Evolutionary conservation across 2,888 invertebrate genomes (phyloP).

Genomic region (Tuberolachnus salignus): DNA sequence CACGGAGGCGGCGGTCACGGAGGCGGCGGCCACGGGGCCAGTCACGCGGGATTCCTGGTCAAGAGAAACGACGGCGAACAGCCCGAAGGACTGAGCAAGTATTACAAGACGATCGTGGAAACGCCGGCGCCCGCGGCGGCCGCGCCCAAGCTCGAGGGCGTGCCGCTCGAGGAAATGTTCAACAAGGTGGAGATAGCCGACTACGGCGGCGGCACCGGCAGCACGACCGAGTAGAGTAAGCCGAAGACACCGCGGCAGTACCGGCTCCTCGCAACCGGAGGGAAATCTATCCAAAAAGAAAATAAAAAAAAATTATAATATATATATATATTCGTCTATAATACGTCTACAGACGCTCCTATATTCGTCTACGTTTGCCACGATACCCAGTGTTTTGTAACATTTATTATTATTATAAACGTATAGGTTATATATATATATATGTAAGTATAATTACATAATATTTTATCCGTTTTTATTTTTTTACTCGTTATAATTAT

Average conservation of each 20-base stretch:
- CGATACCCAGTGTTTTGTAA: conserved; percentile 41
- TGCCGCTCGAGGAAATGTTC: conserved; percentile 56
- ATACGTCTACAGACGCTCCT: conserved; percentile 2
- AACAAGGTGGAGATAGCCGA: conserved; percentile 57
- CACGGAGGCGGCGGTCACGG: conserved; percentile 38
- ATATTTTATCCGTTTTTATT: neutral
- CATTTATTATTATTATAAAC: conserved; percentile 4
- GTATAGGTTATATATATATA: neutral
- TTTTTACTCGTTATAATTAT: neutral
- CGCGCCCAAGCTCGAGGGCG: conserved; percentile 28
- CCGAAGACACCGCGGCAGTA: no score
- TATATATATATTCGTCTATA: conserved; percentile 2
- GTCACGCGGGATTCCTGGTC: conserved; percentile 54
- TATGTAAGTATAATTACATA: neutral
- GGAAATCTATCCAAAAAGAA: no score
- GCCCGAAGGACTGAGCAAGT: conserved; percentile 56
- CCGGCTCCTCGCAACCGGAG: no score
- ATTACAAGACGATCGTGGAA: conserved; percentile 41
- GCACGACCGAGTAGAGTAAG: conserved; percentile 30
- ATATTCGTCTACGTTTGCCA: conserved; percentile 54
- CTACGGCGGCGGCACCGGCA: conserved; percentile 49
- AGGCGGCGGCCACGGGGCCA: conserved; percentile 37
- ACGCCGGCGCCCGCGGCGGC: neutral
- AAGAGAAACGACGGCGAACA: conserved; percentile 57
- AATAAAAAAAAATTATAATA: neutral